Conservation (phyloP, 2,888 invertebrate species). For the Priocnemis perturbator region DNA sequence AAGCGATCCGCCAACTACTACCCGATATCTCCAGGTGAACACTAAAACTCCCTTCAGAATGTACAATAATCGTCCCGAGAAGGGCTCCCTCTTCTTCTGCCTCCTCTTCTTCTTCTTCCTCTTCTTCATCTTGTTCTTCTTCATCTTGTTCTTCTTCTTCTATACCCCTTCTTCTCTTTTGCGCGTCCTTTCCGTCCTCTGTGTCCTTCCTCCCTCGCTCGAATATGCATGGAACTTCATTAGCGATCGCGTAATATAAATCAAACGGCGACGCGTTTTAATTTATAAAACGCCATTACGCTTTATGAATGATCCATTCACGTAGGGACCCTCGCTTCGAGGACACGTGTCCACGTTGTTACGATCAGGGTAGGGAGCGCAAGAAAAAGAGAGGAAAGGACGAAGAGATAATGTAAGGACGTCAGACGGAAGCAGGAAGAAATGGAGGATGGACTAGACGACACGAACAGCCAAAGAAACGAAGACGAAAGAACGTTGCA, state of each 20-base stretch:
- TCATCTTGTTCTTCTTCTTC: too few relatives aligned
- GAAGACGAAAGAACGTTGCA: too few relatives aligned
- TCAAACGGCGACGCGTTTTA: conserved; percentile 59
- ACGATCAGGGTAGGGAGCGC: conserved; percentile 35
- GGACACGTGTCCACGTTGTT: conserved; percentile 50
- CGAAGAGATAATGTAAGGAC: conserved; percentile 3
- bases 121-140: too few relatives aligned
- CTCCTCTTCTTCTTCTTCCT: conserved; percentile 9
- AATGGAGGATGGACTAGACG: conserved; percentile 4
- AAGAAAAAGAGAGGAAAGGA: conserved; percentile 4
- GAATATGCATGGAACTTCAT: conserved; percentile 49
- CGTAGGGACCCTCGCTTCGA: conserved; percentile 44
- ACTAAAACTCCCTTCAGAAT: conserved; percentile 44
- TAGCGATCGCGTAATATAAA: conserved; percentile 60
- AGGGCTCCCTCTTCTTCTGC: conserved; percentile 10
- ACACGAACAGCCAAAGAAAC: too few relatives aligned
- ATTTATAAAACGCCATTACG: conserved; percentile 61
- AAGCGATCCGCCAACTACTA: conserved; percentile 44
- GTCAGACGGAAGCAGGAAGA: conserved; percentile 11
- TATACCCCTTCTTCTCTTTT: background rate
- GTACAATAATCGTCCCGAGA: conserved; percentile 28
- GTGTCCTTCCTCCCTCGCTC: conserved; percentile 5
- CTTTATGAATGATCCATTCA: conserved; percentile 65
- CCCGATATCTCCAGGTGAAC: conserved; percentile 50
- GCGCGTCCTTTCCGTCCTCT: conserved; percentile 17